Percentiles rank a stretch among this genome's conserved stretches.
Conservation (phyloP, 2,797 vertebrate species). For the Pseudochirops cupreus region DNA sequence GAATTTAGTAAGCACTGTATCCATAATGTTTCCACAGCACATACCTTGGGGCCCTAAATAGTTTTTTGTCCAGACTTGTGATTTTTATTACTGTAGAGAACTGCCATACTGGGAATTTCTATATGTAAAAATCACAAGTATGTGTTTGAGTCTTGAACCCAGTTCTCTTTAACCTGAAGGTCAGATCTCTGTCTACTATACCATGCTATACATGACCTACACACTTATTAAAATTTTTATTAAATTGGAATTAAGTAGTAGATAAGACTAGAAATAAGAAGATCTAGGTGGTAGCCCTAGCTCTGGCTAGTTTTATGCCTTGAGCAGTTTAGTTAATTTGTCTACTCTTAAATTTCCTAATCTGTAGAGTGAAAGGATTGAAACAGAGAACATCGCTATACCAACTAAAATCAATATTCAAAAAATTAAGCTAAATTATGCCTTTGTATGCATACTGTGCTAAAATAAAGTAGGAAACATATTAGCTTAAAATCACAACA, state of each 20-base stretch:
- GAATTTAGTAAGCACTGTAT: background rate
- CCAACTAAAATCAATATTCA: background rate
- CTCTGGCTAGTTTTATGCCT: background rate
- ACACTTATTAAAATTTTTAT: background rate
- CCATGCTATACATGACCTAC: background rate
- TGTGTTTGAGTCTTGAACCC: too few species aligned
- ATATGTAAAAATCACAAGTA: too few species aligned
- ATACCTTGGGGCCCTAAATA: too few species aligned
- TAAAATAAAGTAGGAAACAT: background rate
- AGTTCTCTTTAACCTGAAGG: too few species aligned
- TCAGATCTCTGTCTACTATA: background rate
- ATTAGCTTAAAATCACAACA: background rate
- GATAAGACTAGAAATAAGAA: background rate
- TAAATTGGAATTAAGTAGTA: background rate
- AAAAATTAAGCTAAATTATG: background rate
- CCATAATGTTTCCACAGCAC: too few species aligned
- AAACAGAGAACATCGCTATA: background rate
- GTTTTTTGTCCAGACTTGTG: too few species aligned
- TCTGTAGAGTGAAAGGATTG: background rate
- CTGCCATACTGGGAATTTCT: background rate
- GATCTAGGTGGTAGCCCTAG: background rate
- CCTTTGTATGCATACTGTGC: background rate
- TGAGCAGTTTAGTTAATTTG: background rate
- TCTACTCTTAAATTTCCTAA: background rate
- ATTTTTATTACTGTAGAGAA: background rate